Percentiles rank a stretch among this genome's conserved stretches.
Conservation (phyloP, 2,888 invertebrate genomes). For the Dryocosmus kuriphilus region DNA sequence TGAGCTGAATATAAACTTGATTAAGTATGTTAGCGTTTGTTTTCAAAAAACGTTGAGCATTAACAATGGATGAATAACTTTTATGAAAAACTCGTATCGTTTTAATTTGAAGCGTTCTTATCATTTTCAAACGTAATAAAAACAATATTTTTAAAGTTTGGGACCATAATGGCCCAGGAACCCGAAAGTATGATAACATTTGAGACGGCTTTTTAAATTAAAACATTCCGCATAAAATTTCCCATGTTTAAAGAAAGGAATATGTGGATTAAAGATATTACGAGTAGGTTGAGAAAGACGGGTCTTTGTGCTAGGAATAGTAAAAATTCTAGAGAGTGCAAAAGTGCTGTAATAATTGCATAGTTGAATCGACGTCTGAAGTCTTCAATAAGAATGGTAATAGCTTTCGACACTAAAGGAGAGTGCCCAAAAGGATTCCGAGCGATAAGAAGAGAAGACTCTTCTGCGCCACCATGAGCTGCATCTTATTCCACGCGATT, state of each 20-base stretch:
- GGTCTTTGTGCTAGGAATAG: conserved; percentile 1
- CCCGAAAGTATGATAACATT: too few species aligned
- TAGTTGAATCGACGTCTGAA: neutral
- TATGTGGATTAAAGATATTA: neutral
- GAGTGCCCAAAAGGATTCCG: conserved; percentile 13
- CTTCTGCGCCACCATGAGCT: conserved; percentile 38
- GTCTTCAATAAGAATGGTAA: conserved; percentile 14
- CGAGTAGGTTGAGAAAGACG: neutral
- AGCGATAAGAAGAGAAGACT: conserved; percentile 34
- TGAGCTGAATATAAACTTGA: too few species aligned
- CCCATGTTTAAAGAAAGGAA: neutral
- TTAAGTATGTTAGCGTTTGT: too few species aligned
- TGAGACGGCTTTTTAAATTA: too few species aligned
- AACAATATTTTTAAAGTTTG: too few species aligned
- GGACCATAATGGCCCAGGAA: too few species aligned
- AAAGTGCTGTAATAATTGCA: conserved; percentile 2
- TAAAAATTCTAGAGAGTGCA: neutral
- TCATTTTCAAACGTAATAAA: too few species aligned
- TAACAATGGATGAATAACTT: too few species aligned
- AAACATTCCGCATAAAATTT: too few species aligned
- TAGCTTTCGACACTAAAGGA: neutral
- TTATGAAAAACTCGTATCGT: too few species aligned
- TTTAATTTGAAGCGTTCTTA: too few species aligned
- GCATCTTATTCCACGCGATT: conserved; percentile 52
- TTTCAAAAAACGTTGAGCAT: too few species aligned